Percentiles rank a stretch among this genome's conserved stretches.
Conservation (phyloP, 1,140 invertebrate species). For the Centruroides vittatus region DNA sequence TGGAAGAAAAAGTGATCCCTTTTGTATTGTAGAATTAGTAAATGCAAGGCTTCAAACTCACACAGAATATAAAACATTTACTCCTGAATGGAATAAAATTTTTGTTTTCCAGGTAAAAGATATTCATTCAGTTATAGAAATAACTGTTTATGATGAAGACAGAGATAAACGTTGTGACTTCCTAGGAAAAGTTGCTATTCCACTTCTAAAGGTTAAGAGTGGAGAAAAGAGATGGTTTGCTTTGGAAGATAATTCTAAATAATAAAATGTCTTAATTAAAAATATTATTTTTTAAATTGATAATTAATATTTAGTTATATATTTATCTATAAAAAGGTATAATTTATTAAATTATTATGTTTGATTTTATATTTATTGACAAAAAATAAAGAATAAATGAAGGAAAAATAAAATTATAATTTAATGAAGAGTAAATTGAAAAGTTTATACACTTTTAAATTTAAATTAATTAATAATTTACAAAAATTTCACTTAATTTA, state of each 20-base stretch:
- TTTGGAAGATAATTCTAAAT: slow-evolving; percentile 95
- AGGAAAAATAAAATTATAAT: no score
- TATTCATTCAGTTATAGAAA: slow-evolving; percentile 85
- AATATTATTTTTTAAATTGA: no score
- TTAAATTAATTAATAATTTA: no score
- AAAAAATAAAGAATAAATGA: no score
- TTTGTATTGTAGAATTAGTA: slow-evolving; percentile 89
- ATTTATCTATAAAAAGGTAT: no score
- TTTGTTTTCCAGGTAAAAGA: slow-evolving; percentile 97
- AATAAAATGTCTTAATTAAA: no score
- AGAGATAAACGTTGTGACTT: slow-evolving; percentile 96
- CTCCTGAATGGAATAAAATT: slow-evolving; percentile 95
- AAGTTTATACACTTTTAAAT: no score
- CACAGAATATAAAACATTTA: slow-evolving; percentile 94
- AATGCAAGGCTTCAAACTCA: slow-evolving; percentile 92
- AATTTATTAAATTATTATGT: no score
- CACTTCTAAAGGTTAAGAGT: slow-evolving; percentile 64
- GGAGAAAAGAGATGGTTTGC: slow-evolving; percentile 91
- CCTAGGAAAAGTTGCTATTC: slow-evolving; percentile 82
- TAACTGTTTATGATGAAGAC: slow-evolving; percentile 98
- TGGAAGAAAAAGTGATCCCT: slow-evolving; percentile 80
- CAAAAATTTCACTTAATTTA: no score
- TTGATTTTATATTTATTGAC: no score
- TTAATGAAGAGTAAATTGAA: no score
- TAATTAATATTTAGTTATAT: no score